Evolutionary conservation across 2,797 vertebrate species (phyloP).

Genomic region (Atherinosoma microstoma): DNA sequence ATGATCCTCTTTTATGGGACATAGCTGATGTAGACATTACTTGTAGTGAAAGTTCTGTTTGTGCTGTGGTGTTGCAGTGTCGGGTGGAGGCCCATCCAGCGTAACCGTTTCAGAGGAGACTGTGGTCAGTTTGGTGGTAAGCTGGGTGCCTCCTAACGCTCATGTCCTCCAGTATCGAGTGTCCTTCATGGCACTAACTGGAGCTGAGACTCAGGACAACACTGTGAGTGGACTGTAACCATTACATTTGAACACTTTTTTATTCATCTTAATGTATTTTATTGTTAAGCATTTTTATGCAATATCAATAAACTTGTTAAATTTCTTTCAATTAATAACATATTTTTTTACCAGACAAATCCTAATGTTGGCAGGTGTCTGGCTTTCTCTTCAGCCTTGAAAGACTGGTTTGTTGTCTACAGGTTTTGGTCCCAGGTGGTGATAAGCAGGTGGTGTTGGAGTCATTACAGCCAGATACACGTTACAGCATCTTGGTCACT

Average conservation of each 20-base stretch:
- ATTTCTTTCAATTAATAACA: too few relatives aligned
- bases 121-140: conserved; percentile 86
- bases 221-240: conserved; percentile 79
- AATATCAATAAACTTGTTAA: too few relatives aligned
- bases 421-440: conserved; percentile 87
- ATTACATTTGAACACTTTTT: background rate
- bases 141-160: conserved; percentile 88
- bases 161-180: conserved; percentile 89
- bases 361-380: too few relatives aligned
- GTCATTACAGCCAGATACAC: conserved; percentile 86
- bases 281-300: too few relatives aligned
- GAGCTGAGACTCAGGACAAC: conserved; percentile 80
- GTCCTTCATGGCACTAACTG: conserved; percentile 82
- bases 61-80: conserved; percentile 72
- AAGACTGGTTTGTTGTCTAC: conserved; percentile 49
- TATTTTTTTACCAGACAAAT: background rate
- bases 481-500: conserved; percentile 88
- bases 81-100: conserved; percentile 85
- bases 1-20: background rate
- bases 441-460: conserved; percentile 82
- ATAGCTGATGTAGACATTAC: background rate
- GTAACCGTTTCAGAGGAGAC: conserved; percentile 87
- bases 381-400: background rate
- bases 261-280: background rate
- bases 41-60: background rate